A percentile compares a stretch with the other conserved stretches of the same genome.
These are phyloP conservation scores for Drosophila ogumai DNA, from an alignment of 1,140 invertebrate genomes.

Conservation along the genomic window DNA sequence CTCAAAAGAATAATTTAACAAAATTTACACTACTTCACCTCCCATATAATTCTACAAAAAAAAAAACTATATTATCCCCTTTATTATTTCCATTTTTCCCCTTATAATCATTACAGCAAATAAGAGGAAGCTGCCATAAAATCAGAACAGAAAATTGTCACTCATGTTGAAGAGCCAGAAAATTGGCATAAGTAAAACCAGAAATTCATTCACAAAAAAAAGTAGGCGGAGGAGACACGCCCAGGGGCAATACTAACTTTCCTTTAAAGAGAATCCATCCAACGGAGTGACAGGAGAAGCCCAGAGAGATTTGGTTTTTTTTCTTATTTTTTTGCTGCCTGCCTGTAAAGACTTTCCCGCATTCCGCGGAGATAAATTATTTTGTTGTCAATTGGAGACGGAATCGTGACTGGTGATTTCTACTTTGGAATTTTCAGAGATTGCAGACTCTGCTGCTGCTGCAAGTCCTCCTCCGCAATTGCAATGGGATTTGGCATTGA, in stretches of 20 bases:
- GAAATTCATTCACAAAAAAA: constrained; percentile 2
- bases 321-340: background rate
- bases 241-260: constrained; percentile 30
- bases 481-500: constrained; percentile 21
- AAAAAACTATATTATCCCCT: too few species aligned
- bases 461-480: constrained; percentile 37
- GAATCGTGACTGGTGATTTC: constrained; percentile 73
- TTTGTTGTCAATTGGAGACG: constrained; percentile 67
- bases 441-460: constrained; percentile 13
- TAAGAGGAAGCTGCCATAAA: background rate
- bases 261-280: constrained; percentile 46
- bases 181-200: constrained; percentile 20
- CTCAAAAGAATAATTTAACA: background rate
- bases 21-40: too few species aligned
- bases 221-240: constrained; percentile 6
- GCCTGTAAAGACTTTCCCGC: constrained; percentile 41
- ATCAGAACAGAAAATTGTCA: constrained; percentile 16
- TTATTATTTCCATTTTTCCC: background rate
- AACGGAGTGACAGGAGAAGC: constrained; percentile 38
- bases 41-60: background rate
- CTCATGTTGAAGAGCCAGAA: background rate
- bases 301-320: constrained; percentile 26
- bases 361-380: constrained; percentile 70
- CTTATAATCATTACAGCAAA: background rate
- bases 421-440: constrained; percentile 59